Evolutionary conservation across 2,797 vertebrate species (phyloP), one percentile per base, ranked within the genome.

Genomic region (Cynodonichthys magdalenae): DNA sequence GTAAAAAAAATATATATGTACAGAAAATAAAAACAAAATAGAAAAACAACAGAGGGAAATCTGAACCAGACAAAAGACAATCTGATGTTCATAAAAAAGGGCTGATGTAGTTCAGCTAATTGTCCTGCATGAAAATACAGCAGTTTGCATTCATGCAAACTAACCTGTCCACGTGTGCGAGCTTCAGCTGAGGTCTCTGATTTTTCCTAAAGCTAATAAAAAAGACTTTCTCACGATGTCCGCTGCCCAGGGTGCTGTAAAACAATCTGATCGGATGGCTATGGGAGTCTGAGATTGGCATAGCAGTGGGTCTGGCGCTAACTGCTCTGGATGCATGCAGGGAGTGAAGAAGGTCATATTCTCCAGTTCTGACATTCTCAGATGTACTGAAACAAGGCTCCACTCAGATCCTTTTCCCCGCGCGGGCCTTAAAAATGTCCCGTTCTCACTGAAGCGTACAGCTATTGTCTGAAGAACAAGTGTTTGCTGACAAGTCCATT

Each of bases 251-350:
- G 83, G 83, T 75, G 87, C 80, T 81, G 87, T 89, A 88, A 90
- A 77, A 87, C 89, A 80, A 91, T 90, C 83, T 88, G 85, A 89
- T 89, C 87, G 85, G 84, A 88, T 80, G 83, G 79, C 84, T 70
- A 74, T 59, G 75, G 84, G 81, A 83, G 72, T 83, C 89, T 77
- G 83, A 81, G 86, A 87, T 87, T 86, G 81, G 75, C 82, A 87
- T 80, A 84, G 79, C 75, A 31, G 77, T 36, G 19, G 83, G 84
- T 78, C 77, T 64, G 75, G 77, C 69, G 29, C 82, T 79, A 74
- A 75, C 77, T 52, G 61, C 80, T 64, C 82, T 55, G 68, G 60
- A 39, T 63, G 69, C 71, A 74, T 15, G 69, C 62, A n/a, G 69
- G 53, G 66, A 71, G 59, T 9, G 79, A 81, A 82, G 76, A 80